phyloP scores from a whole-genome alignment of 2,113 vertebrate species.

The Marmota flaviventris region DNA sequence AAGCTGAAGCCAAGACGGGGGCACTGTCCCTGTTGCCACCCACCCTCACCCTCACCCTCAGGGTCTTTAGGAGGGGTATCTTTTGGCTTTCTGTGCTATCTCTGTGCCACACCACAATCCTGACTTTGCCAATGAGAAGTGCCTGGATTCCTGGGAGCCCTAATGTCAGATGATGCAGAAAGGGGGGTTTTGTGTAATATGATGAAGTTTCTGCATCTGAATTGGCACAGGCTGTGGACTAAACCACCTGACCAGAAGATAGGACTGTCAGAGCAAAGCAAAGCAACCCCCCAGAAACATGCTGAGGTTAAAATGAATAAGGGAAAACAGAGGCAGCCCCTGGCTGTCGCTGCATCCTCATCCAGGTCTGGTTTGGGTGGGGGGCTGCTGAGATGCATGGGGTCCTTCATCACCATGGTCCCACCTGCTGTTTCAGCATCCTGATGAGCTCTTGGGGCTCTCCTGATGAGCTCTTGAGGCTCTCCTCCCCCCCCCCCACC shows the following conservation, averaged over 20 bases:
- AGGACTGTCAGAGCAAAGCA: no score
- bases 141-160: neutral
- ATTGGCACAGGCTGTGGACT: neutral
- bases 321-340: no score
- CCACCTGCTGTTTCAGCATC: no score
- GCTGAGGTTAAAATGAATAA: neutral
- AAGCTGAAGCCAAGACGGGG: neutral
- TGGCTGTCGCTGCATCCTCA: neutral
- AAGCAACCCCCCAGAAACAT: neutral
- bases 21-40: rapidly evolving
- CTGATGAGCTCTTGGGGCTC: no score
- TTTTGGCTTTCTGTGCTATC: neutral
- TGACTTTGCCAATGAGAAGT: neutral
- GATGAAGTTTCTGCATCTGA: no score
- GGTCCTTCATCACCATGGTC: rapidly evolving
- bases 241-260: neutral
- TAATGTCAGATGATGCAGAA: neutral
- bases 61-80: rapidly evolving
- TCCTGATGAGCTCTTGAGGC: no score
- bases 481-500: neutral
- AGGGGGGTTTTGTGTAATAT: neutral
- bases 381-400: rapidly evolving
- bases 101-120: neutral
- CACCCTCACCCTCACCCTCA: rapidly evolving
- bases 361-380: no score